Base-by-base conservation (phyloP, 2,113 vertebrate species). In the Aplodontia rufa region DNA sequence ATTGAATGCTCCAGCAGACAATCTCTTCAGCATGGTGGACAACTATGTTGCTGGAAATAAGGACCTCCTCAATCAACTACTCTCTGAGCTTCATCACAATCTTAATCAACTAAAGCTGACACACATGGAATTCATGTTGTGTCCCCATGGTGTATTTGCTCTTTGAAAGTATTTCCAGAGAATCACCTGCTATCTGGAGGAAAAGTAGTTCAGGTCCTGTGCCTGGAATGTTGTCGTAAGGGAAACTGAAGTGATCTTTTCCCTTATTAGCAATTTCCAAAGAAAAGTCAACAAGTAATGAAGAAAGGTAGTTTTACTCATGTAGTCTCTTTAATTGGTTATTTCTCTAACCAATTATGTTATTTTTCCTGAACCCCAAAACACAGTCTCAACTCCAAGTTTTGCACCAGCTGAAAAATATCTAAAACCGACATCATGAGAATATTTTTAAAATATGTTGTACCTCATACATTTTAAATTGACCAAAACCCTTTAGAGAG, bases 31-130 rank as follows among this genome's bases (percentile, higher is more conserved):
- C 4, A 9, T 1, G 6, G 6, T 75, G 6, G 3, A 3, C 17
- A 45, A 8, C 24, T 8, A 0, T 7, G 87, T 16, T 42, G 69
- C 26, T 0, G 60, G 22, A 51, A 42, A 11, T 32, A 3, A 10
- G 6, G 13, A 5, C 11, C 8, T 55, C n/a, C 37, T 53, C 10
- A 0, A 26, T 12, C 3, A 26, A 3, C 14, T 24, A 3, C 45
- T 69, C n/a, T 64, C 16, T 6, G 62, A 16, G 8, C 51, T 64
- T 2, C 6, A 19, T 35, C 22, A 22, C 49, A 8, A 24, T 8
- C 35, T 17, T 22, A 0, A 30, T 7, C 13, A 7, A 7, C 26
- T 47, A 30, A 3, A 53, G 13, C 10, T 1, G 5, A 3, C 6
- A 10, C 1, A 37, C 30, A 3, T 35, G 17, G 53, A 42, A 69